Evolutionary conservation across 2,888 invertebrate species (phyloP).

Genomic region (Pyrochroa serraticornis): DNA sequence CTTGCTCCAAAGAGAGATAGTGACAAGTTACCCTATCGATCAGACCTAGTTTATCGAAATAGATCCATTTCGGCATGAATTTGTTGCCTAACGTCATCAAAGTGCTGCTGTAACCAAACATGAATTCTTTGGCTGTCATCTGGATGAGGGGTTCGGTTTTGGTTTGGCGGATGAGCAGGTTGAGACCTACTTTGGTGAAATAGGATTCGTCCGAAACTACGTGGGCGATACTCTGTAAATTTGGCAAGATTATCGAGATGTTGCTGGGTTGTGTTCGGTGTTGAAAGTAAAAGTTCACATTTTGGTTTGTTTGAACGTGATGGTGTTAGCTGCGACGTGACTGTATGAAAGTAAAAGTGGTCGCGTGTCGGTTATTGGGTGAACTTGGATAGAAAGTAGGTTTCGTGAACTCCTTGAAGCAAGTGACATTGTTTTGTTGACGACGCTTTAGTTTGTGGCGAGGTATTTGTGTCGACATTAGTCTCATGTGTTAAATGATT

Average conservation of each 20-base stretch:
- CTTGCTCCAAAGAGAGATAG: neutral
- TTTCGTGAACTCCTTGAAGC: conserved; percentile 1
- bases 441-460: neutral
- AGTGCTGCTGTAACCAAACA: conserved; percentile 87
- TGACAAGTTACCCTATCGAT: conserved; percentile 78
- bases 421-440: conserved; percentile 4
- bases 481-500: too few relatives aligned
- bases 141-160: conserved; percentile 72
- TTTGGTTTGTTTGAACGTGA: neutral
- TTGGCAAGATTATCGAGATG: too few relatives aligned
- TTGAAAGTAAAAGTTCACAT: too few relatives aligned
- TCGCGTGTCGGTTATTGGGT: neutral
- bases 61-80: conserved; percentile 83
- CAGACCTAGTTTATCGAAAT: conserved; percentile 84
- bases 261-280: too few relatives aligned
- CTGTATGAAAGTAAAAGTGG: neutral
- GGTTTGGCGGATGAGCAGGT: conserved; percentile 72
- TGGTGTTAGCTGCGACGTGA: neutral
- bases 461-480: neutral
- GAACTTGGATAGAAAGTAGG: conserved; percentile 34
- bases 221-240: conserved; percentile 78
- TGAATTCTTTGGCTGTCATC: conserved; percentile 86
- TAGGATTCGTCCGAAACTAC: conserved; percentile 71
- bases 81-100: conserved; percentile 83
- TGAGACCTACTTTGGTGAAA: conserved; percentile 72